phyloP scores from a whole-genome alignment of 2,797 vertebrate species.

The Myotis findleyi region DNA sequence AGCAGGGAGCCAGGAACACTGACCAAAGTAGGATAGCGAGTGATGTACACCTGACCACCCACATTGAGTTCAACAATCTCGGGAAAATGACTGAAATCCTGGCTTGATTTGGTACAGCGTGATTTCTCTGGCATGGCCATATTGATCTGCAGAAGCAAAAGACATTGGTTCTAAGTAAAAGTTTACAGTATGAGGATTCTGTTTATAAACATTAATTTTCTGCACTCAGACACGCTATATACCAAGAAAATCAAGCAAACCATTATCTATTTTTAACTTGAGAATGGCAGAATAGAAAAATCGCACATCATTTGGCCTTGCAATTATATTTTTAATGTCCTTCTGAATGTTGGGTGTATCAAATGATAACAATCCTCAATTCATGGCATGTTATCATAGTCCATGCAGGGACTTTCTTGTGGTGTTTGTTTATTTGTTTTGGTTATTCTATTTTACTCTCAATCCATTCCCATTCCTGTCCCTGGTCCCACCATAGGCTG shows the following conservation, averaged over 20 bases:
- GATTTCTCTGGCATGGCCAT: conserved; percentile 92
- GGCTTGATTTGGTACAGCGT: conserved; percentile 86
- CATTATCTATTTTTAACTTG: not conserved
- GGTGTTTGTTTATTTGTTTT: not conserved
- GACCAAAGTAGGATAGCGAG: conserved; percentile 92
- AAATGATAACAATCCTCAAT: not conserved
- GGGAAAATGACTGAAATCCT: conserved; percentile 88
- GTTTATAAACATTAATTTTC: not conserved
- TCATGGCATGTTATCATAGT: not conserved
- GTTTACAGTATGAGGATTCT: not conserved
- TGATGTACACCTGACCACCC: conserved; percentile 96
- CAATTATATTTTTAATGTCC: not conserved
- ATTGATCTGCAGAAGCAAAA: conserved; percentile 67
- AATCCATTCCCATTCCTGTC: not conserved
- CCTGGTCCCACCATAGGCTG: not conserved
- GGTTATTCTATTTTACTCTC: not conserved
- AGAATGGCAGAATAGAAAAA: not conserved
- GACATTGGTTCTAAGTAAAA: rapidly evolving
- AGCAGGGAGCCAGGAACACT: conserved; percentile 93
- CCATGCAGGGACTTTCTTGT: not conserved
- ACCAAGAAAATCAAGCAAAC: not conserved
- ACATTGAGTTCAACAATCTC: conserved; percentile 97
- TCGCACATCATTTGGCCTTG: not conserved
- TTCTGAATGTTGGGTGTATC: not conserved
- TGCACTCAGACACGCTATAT: not conserved